phyloP scores from a whole-genome alignment of 2,797 vertebrate species.

The Staurois parvus region DNA sequence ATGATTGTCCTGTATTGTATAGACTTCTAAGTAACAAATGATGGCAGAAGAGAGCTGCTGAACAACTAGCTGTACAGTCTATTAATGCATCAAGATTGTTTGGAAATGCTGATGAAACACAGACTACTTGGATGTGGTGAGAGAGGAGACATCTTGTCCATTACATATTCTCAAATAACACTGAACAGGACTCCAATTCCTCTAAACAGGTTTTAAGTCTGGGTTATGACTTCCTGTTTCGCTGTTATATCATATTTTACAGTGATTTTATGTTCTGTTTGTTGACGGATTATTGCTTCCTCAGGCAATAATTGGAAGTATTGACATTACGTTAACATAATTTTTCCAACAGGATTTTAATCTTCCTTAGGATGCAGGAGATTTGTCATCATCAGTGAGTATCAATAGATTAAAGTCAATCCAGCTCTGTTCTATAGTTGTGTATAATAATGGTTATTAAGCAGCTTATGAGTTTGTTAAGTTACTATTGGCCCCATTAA shows the following conservation, averaged over 20 bases:
- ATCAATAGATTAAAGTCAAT: slow-evolving; percentile 43
- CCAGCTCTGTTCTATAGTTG: slow-evolving; percentile 36
- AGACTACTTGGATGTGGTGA: slow-evolving; percentile 37
- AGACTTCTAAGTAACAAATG: slow-evolving; percentile 27
- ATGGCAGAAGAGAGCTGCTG: slow-evolving; percentile 51
- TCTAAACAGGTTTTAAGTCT: background rate
- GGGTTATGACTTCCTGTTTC: slow-evolving; percentile 39
- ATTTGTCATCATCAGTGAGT: slow-evolving; percentile 27
- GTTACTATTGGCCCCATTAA: slow-evolving; percentile 55
- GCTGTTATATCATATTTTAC: background rate
- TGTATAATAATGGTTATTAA: slow-evolving; percentile 56
- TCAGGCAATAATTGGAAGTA: slow-evolving; percentile 6
- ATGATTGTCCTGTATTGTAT: background rate
- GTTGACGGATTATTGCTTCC: slow-evolving; percentile 17
- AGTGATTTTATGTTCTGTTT: slow-evolving; percentile 11
- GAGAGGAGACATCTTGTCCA: slow-evolving; percentile 41
- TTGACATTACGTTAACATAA: slow-evolving; percentile 14
- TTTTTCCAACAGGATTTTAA: slow-evolving; percentile 36
- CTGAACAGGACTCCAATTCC: slow-evolving; percentile 37
- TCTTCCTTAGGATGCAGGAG: slow-evolving; percentile 12
- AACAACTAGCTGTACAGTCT: background rate
- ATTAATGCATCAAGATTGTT: slow-evolving; percentile 15
- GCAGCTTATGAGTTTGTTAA: slow-evolving; percentile 58
- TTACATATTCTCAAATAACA: slow-evolving; percentile 34
- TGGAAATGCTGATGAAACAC: slow-evolving; percentile 20